A percentile compares a stretch with the other conserved stretches of the same genome.
Conservation (phyloP, 2,113 vertebrate species). For the Todiramphus chloris region DNA sequence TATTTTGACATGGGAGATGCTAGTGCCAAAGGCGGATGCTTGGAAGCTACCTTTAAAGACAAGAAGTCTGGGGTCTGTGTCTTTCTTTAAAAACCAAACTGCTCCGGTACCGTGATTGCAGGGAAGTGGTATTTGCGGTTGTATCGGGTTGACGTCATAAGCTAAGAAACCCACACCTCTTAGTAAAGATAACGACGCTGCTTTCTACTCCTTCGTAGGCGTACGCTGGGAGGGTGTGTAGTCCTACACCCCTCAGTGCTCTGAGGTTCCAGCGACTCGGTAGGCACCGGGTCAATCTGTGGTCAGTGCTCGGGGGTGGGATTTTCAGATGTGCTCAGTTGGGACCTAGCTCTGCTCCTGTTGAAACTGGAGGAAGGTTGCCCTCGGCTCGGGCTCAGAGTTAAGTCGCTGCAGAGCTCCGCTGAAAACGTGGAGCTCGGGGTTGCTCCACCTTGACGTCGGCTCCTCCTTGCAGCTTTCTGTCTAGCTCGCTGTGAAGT, state of each 20-base stretch:
- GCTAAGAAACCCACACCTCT: neutral
- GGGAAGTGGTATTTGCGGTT: neutral
- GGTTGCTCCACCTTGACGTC: no score
- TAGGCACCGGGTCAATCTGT: neutral
- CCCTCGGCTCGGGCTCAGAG: neutral
- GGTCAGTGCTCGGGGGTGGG: neutral
- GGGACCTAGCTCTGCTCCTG: neutral
- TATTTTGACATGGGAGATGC: neutral
- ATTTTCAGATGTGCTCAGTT: neutral
- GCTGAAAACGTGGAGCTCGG: neutral
- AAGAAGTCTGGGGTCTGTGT: neutral
- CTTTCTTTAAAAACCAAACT: neutral
- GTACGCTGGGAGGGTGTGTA: neutral
- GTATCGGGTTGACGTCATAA: neutral
- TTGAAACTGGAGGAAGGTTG: neutral
- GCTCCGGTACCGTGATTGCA: neutral
- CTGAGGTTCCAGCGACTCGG: no score
- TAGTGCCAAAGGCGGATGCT: slow-evolving; percentile 33
- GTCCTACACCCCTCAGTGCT: neutral
- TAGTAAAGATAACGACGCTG: neutral
- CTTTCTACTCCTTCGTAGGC: neutral
- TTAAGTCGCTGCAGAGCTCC: neutral
- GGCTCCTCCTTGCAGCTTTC: neutral
- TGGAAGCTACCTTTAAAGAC: neutral
- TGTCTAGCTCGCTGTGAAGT: neutral